Evolutionary conservation across 2,113 vertebrate species (phyloP), one percentile per base, ranked within the genome.

Genomic region (Rhinogobius similis): DNA sequence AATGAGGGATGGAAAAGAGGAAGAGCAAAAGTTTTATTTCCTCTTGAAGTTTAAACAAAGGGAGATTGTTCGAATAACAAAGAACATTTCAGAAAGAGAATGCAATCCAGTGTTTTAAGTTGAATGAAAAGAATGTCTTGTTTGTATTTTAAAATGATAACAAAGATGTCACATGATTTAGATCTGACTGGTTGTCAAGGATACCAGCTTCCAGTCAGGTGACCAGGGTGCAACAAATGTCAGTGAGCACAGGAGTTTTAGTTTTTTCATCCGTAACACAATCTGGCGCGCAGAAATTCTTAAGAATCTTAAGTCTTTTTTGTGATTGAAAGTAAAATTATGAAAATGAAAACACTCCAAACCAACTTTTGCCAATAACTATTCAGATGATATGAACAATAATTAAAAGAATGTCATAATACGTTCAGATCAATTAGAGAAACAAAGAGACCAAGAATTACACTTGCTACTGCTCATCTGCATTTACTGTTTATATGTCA

Each of bases 161-260:
- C 16, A 36, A n/a, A 5, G 7, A 61, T 36, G 58, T 61, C 29
- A 61, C 58, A 36, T 38, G 58, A 36, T 38, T 61, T 20, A 32
- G 55, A 58, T 18, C 55, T 58, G 58, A 38, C 29, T 61, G 32
- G 58, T 61, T 36, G 58, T 32, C 29, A 38, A 38, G 58, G 29
- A 36, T 36, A 61, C 58, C 27, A n/a, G 20, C 18, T 0, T 5
- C 26, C 29, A 38, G 58, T 61, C 58, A 61, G 16, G 27, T 61
- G 58, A 61, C 29, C 18, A 61, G 29, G 20, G 58, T 4, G 29
- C 18, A 36, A 61, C 29, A 36, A 61, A 61, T 61, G 58, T 61
- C 58, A 61, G 7, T 38, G 18, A 38, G 29, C 58, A 61, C 29
- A 36, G 29, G 18, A 36, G 29, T 61, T 53, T 53, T 53, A 24